These are phyloP conservation scores for Beaufortia kweichowensis DNA, from an alignment of 2,113 vertebrate species.

Conservation along the genomic window DNA sequence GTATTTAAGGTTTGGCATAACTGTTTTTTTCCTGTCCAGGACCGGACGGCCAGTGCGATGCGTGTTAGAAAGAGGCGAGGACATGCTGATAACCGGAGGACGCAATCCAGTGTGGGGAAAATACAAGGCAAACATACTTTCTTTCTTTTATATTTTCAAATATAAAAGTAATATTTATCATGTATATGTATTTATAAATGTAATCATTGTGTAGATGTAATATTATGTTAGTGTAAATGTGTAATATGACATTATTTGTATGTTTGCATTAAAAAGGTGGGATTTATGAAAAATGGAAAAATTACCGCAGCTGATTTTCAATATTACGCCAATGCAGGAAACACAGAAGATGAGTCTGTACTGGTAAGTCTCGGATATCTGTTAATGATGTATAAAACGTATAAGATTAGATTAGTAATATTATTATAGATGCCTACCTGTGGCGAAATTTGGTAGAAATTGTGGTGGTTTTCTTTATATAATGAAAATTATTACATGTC, in stretches of 20 bases:
- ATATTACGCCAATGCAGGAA: constrained; percentile 81
- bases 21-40: constrained; percentile 64
- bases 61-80: constrained; percentile 77
- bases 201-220: too few species aligned
- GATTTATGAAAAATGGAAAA: constrained; percentile 82
- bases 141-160: too few species aligned
- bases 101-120: constrained; percentile 77
- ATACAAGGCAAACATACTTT: constrained; percentile 73
- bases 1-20: background rate
- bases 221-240: too few species aligned
- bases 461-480: too few species aligned
- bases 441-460: too few species aligned
- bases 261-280: constrained; percentile 72
- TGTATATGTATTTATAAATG: background rate
- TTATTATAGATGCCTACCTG: too few species aligned
- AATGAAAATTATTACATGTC: too few species aligned
- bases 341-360: constrained; percentile 75
- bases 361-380: constrained; percentile 73
- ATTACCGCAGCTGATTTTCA: constrained; percentile 79
- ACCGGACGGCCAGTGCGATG: constrained; percentile 73
- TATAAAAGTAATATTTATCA: too few species aligned
- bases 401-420: too few species aligned
- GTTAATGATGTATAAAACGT: too few species aligned
- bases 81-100: constrained; percentile 80
- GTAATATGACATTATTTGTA: background rate